Evolutionary conservation across 2,113 vertebrate genomes (phyloP), one percentile per base, ranked within the genome.

Genomic region (Quiscalus mexicanus): DNA sequence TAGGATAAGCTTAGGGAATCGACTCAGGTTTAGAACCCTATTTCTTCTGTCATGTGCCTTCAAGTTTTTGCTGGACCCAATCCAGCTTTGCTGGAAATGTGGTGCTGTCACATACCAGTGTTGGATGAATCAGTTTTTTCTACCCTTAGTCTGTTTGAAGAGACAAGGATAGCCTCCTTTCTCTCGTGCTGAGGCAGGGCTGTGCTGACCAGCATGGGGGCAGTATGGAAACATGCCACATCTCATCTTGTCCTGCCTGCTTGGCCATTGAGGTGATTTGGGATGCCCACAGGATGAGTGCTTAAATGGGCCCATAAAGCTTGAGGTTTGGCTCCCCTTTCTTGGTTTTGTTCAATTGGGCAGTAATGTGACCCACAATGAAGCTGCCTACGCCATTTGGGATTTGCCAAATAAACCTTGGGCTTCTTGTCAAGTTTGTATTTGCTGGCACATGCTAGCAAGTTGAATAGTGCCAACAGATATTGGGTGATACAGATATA

Each of bases 321-420:
- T 87, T 96, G 86, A 96, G 95, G 96, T 96, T 97, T 97, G 94
- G 88, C 90, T 96, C 24, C 45, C 41, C 28, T 42, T 73, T 89
- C 88, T 79, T 47, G 58, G 56, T 89, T 90, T 93, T 1, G 2
- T 90, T 94, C 1, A 14, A n/a, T 50, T 81, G 73, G 60, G 58
- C 88, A 60, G 76, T 86, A 93, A 90, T 12, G 39, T 90, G 90
- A 87, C 90, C 92, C 23, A 22, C 76, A 92, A 21, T 77, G 77
- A 93, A 90, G 41, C 69, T 84, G 13, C 75, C 68, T 33, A 30
- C 7, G 31, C 76, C 76, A 4, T 87, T 78, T 92, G 90, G 60
- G 83, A 90, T 92, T 93, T 96, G 79, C 88, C 83, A 92, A 60
- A 90, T 94, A 89, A 93, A 84, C 69, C 47, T 52, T 22, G 31